Base-by-base conservation (phyloP, 2,113 vertebrate genomes). In the Hippocampus mohnikei region DNA sequence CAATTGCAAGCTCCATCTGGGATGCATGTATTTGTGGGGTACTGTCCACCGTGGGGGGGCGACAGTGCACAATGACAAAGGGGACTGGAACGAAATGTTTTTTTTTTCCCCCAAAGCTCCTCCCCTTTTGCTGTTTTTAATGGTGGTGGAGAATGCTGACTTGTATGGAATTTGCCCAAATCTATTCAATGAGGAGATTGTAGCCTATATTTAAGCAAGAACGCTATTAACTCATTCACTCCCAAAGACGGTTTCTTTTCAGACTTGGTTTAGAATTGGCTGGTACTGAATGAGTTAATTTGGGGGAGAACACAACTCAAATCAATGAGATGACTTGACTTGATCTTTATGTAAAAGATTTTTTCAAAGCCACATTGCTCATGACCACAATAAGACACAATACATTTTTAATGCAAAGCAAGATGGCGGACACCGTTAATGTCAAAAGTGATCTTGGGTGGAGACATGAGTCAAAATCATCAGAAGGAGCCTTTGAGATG, bases 1-100 rank as follows among this genome's bases (percentile, higher is more conserved):
- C 88, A 90, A 90, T 86, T 82, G 81, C 83, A 74, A 84, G 84
- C 85, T 90, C 90, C 89, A 91, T 90, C 87, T 88, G 85, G 88
- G 84, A 83, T 77, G 76, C 50, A 5, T 33, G 27, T 29, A 27
- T 60, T 33, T 53, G 76, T 82, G 72, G 63, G 76, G 73, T 58
- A 69, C 69, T 87, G 87, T 88, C 85, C 83, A 70, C 60, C 63
- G 58, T 61, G 48, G 71, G 71, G 25, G 21, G 72, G 40, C 3
- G 29, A 33, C 77, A 40, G n/a, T 62, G 61, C 41, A 23, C 74
- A 67, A 58, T 67, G 84, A 85, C 76, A 74, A 76, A 69, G 71
- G 77, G 46, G 8, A 29, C 27, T 21, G 64, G 42, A 44, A 48
- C 33, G n/a, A 48, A 66, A 48, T 44, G 69, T 52, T 33, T 33